These are phyloP conservation scores for Enteromius afrohamiltoni DNA, from an alignment of 2,797 vertebrate genomes.

Conservation along the genomic window DNA sequence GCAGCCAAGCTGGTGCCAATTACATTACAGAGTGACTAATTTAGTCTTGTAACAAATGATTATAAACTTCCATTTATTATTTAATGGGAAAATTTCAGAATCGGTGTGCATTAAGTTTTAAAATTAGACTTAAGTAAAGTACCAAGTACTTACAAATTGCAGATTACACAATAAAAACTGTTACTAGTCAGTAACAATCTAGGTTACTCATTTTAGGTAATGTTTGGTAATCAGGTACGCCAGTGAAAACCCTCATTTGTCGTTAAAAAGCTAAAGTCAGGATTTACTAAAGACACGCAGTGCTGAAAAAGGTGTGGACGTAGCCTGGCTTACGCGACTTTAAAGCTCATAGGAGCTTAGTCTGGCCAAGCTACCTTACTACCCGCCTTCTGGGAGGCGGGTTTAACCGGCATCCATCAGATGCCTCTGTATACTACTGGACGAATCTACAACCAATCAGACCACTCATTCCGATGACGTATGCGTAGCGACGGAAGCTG, in stretches of 20 bases:
- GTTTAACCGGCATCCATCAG: too few species aligned
- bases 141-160: neutral
- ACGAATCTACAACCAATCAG: too few species aligned
- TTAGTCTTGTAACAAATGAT: neutral
- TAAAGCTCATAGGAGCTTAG: too few species aligned
- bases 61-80: neutral
- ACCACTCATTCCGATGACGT: too few species aligned
- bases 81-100: too few species aligned
- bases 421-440: too few species aligned
- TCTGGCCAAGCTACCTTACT: too few species aligned
- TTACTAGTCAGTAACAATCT: neutral
- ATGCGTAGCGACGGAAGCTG: too few species aligned
- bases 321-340: neutral
- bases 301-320: neutral
- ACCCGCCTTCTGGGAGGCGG: too few species aligned
- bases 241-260: neutral
- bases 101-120: neutral
- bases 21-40: neutral
- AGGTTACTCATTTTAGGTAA: neutral
- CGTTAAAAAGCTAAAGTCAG: neutral
- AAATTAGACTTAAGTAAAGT: neutral
- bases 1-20: neutral
- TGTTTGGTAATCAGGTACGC: neutral
- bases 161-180: neutral
- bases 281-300: neutral